Percentiles rank a stretch among this genome's conserved stretches.
These are phyloP conservation scores for Indicator indicator DNA, from an alignment of 2,113 vertebrate genomes.

Conservation along the genomic window DNA sequence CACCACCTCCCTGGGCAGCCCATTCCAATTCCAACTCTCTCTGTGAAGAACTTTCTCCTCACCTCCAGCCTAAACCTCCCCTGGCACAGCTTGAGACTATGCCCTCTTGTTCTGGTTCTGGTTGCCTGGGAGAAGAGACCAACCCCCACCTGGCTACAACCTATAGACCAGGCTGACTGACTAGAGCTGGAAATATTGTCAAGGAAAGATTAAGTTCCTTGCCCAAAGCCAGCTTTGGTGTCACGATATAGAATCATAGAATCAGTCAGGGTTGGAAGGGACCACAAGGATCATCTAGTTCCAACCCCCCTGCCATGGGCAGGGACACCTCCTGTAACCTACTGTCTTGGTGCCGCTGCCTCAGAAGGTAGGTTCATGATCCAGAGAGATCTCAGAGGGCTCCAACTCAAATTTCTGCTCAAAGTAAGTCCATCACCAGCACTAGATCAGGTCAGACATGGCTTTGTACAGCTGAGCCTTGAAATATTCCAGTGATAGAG, in stretches of 20 bases:
- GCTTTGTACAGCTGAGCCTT: background rate
- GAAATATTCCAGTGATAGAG: background rate
- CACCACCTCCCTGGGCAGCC: no score
- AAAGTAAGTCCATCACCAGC: background rate
- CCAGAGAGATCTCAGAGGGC: background rate
- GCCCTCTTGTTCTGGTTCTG: no score
- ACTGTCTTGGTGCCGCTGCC: accelerated
- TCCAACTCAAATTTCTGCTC: background rate
- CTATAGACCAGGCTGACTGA: background rate
- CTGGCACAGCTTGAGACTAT: no score
- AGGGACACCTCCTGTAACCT: background rate
- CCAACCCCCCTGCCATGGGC: no score
- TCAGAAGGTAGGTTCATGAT: background rate
- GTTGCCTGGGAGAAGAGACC: no score
- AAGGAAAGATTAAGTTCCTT: background rate
- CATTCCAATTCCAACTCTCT: no score
- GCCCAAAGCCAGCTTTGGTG: background rate
- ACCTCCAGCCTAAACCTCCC: no score
- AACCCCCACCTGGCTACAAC: no score
- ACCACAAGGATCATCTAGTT: no score
- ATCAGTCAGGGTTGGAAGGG: no score
- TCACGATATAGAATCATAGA: background rate
- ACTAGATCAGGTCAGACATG: accelerated
- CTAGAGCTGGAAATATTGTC: background rate
- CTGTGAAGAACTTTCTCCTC: no score